Percentiles rank a stretch among this genome's conserved stretches.
phyloP scores from a whole-genome alignment of 2,113 vertebrate species.

The Plecotus auritus region DNA sequence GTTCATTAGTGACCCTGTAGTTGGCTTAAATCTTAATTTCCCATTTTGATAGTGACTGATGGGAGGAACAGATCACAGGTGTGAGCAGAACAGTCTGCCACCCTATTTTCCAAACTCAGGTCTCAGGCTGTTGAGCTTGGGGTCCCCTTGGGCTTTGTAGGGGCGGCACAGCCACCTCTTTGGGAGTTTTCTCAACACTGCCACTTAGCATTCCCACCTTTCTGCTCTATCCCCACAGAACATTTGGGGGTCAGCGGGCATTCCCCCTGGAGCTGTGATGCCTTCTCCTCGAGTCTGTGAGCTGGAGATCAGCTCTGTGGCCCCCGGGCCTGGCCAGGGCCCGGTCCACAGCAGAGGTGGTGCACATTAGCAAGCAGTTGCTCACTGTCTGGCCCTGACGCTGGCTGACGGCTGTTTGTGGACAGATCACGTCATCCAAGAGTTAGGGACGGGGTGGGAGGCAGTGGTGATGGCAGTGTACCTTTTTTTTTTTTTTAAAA shows the following conservation, averaged over 20 bases:
- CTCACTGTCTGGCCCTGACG: background rate
- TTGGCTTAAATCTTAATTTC: background rate
- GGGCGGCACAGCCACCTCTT: background rate
- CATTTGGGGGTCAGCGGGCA: background rate
- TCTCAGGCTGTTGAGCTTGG: background rate
- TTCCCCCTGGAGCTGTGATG: accelerated
- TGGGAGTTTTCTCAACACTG: background rate
- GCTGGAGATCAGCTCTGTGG: background rate
- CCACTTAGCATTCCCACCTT: background rate
- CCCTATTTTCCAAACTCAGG: background rate
- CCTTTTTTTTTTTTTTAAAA: background rate
- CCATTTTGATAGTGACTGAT: background rate
- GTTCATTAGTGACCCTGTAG: background rate
- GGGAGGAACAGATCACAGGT: background rate
- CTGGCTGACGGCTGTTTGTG: background rate
- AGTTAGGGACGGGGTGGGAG: background rate
- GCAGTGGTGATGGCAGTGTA: background rate
- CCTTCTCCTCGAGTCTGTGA: background rate
- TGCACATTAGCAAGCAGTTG: no score
- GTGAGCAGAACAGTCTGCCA: background rate
- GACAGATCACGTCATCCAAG: background rate
- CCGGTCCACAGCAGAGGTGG: background rate
- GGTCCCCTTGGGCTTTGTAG: background rate
- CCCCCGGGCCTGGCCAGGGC: background rate
- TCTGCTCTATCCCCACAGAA: background rate